Evolutionary conservation across 2,797 vertebrate species (phyloP).

Genomic region (Takifugu ocellatus): DNA sequence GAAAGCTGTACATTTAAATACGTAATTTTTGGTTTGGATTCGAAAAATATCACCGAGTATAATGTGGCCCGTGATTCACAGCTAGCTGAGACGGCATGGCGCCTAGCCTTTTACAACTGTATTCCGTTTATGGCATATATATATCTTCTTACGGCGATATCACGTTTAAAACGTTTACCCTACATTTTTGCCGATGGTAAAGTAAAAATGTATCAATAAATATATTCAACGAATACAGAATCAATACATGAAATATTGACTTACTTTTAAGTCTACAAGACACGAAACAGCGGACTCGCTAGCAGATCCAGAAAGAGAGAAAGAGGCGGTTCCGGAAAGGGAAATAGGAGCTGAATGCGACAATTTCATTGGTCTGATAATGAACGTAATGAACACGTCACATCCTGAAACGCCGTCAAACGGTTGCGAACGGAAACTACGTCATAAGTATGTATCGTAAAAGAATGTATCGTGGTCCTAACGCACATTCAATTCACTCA

Average conservation of each 20-base stretch:
- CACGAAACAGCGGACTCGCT: constrained; percentile 86
- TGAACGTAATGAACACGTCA: background rate
- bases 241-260: constrained; percentile 22
- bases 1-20: background rate
- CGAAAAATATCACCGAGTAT: rapidly evolving
- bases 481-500: too few relatives aligned
- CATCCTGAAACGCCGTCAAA: too few relatives aligned
- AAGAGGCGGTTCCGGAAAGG: constrained; percentile 8
- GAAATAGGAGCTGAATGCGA: background rate
- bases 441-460: too few relatives aligned
- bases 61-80: rapidly evolving
- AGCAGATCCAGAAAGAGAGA: constrained; percentile 57
- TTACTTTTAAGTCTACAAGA: constrained; percentile 88
- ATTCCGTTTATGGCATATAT: too few relatives aligned
- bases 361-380: constrained; percentile 56
- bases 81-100: constrained; percentile 34
- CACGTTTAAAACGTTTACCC: too few relatives aligned
- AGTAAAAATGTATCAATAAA: rapidly evolving
- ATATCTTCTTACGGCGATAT: too few relatives aligned
- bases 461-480: too few relatives aligned
- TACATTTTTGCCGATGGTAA: background rate
- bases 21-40: background rate
- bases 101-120: background rate
- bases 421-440: too few relatives aligned
- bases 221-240: rapidly evolving